Conservation (phyloP, 2,797 vertebrate genomes). For the Chiloscyllium punctatum region DNA sequence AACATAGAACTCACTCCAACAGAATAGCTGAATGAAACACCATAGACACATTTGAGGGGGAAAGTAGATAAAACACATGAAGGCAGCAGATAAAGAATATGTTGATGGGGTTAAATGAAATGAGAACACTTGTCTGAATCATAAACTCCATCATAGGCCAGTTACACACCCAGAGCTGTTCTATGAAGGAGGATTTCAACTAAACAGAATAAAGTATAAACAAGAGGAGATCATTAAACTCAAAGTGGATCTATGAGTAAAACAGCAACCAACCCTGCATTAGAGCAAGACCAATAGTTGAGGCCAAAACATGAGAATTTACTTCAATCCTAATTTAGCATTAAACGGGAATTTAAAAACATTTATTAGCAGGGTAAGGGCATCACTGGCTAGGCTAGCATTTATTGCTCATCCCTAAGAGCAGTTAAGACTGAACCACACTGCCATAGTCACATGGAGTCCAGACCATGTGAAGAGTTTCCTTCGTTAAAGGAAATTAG, state of each 20-base stretch:
- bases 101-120: neutral
- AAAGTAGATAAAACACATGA: neutral
- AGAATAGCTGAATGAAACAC: neutral
- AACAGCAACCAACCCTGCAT: neutral
- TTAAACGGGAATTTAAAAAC: neutral
- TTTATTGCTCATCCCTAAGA: too few species aligned
- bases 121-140: neutral
- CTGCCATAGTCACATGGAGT: too few species aligned
- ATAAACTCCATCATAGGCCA: neutral
- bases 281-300: neutral
- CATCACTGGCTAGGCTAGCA: too few species aligned
- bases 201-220: neutral
- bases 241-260: neutral
- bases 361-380: too few species aligned
- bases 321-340: neutral
- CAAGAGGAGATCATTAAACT: neutral
- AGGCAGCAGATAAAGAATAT: neutral
- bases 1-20: neutral
- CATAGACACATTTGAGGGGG: neutral
- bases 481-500: too few species aligned
- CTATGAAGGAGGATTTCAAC: neutral
- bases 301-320: neutral
- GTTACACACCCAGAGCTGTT: neutral
- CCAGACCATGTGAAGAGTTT: too few species aligned
- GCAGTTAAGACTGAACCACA: too few species aligned